Percentiles rank a stretch among this genome's conserved stretches.
Conservation (phyloP, 2,797 vertebrate species). For the Coracias cyanogaster region DNA sequence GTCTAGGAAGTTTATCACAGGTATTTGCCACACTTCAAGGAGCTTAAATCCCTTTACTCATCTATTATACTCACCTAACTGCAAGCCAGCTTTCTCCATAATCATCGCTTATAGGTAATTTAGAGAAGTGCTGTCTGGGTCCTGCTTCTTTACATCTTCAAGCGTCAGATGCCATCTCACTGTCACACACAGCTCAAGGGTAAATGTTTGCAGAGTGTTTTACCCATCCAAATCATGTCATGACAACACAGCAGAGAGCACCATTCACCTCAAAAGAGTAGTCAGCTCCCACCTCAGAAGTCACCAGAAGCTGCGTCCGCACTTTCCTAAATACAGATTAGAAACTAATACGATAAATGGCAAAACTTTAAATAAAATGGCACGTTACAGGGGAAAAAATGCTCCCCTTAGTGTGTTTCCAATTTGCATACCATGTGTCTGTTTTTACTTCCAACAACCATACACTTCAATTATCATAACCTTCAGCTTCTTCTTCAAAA, state of each 20-base stretch:
- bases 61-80: not conserved
- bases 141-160: not conserved
- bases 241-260: not conserved
- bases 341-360: not conserved
- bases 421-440: accelerated
- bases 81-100: not conserved
- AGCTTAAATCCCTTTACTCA: not conserved
- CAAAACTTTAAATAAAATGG: not conserved
- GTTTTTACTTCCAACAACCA: not conserved
- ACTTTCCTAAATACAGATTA: not conserved
- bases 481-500: not conserved
- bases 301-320: not conserved
- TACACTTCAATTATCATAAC: not conserved
- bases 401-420: not conserved
- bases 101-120: not conserved
- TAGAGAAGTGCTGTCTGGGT: not conserved
- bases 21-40: not conserved
- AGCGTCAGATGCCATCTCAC: not conserved
- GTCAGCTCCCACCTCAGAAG: not conserved
- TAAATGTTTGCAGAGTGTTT: not conserved
- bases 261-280: not conserved
- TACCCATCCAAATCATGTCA: too few relatives aligned
- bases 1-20: not conserved
- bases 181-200: not conserved
- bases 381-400: not conserved